Evolutionary conservation across 1,140 invertebrate genomes (phyloP).

Genomic region (Phymastichus coffea): DNA sequence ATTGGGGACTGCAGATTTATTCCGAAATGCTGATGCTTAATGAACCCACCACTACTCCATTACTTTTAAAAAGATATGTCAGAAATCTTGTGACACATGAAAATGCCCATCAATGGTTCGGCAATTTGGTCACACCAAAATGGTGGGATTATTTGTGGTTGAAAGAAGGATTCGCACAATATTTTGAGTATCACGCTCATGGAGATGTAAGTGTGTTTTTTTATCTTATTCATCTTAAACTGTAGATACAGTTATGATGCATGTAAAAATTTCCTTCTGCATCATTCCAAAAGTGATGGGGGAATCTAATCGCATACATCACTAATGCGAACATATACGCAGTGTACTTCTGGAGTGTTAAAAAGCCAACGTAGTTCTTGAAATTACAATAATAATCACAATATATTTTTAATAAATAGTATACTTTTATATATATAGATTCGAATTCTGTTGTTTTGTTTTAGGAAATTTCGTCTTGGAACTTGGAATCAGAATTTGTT

Average conservation of each 20-base stretch:
- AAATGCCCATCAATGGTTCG: conserved; percentile 66
- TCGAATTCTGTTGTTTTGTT: not conserved
- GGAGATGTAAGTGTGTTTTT: conserved; percentile 39
- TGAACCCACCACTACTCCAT: conserved; percentile 69
- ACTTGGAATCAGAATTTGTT: conserved; percentile 80
- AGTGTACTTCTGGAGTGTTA: too few relatives aligned
- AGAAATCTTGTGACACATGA: conserved; percentile 68
- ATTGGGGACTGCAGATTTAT: conserved; percentile 86
- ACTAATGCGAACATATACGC: too few relatives aligned
- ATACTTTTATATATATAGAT: too few relatives aligned
- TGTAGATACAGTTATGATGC: too few relatives aligned
- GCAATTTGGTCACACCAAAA: conserved; percentile 59
- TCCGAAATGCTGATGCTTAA: conserved; percentile 84
- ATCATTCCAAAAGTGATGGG: too few relatives aligned
- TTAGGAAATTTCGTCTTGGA: conserved; percentile 62
- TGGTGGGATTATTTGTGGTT: conserved; percentile 67
- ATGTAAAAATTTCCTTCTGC: too few relatives aligned
- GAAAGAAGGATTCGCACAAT: conserved; percentile 65
- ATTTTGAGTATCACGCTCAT: conserved; percentile 37
- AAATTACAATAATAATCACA: too few relatives aligned
- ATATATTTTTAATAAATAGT: too few relatives aligned
- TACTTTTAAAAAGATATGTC: conserved; percentile 68
- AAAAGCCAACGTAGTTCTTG: too few relatives aligned
- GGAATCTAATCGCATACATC: too few relatives aligned
- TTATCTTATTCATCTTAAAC: too few relatives aligned